Evolutionary conservation across 2,797 vertebrate species (phyloP), one percentile per base, ranked within the genome.

Genomic region (Dendrocincla tyrannina): DNA sequence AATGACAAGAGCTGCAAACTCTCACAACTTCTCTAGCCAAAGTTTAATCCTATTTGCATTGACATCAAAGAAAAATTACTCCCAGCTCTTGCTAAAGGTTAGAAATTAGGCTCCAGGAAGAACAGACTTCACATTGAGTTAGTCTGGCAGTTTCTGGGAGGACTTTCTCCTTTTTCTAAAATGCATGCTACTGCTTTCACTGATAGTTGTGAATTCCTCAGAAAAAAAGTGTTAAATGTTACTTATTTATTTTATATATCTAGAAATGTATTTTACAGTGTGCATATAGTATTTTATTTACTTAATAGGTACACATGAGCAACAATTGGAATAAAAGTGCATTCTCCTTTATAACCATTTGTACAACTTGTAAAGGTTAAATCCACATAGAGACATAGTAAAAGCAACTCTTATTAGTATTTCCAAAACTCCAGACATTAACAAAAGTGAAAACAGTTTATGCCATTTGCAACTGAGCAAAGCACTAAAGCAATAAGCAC

Each of bases 401-500:
- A 77, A 74, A 60, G 3, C 37, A 50, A 49, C 12, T 56, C 52
- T 37, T 46, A 8, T 0, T 15, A 74, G 3, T 20, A 68, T n/a
- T 42, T 70, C 32, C 47, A 66, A 75, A 80, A 62, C 8, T 17
- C 9, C 74, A 59, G 82, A 7, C 7, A 39, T 15, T 24, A 76
- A 33, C 22, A 64, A 28, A 17, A 63, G 32, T 22, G 52, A 25
- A 32, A 96, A 50, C 0, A 80, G 39, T 7, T 23, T 28, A 30
- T 6, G 1, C 39, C 50, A 25, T 13, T 35, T 39, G 20, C 56
- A 50, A 46, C 0, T 17, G 84, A 73, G 13, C 66, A 95, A 78
- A 11, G 9, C 8, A 94, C 87, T 79, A 91, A 44, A 44, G 44
- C 44, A 46, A 46, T 22, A 39, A 98, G 84, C 53, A 99, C 99